These are phyloP conservation scores for Gonocerus acuteangulatus DNA, from an alignment of 2,888 invertebrate species.

Conservation along the genomic window DNA sequence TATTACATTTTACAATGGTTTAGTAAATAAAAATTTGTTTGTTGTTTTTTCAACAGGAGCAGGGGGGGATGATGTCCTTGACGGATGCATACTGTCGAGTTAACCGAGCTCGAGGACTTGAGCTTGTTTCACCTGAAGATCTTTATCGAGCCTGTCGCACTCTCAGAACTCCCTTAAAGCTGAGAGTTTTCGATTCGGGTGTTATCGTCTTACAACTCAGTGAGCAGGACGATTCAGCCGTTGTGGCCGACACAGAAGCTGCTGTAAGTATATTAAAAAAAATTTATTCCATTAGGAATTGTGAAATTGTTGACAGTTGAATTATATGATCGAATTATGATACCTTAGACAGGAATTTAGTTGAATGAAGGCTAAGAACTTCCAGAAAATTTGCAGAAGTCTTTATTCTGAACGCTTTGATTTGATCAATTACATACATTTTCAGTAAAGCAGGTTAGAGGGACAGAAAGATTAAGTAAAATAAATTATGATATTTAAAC, in stretches of 20 bases:
- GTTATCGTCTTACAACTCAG: constrained; percentile 85
- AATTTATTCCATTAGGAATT: no score
- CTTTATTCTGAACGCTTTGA: no score
- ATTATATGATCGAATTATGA: no score
- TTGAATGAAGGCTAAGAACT: no score
- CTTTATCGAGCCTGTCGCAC: constrained; percentile 78
- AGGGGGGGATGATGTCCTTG: constrained; percentile 92
- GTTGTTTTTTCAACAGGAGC: constrained; percentile 52
- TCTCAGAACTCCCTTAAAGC: constrained; percentile 59
- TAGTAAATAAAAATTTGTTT: no score
- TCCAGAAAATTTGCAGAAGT: no score
- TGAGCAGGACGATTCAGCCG: constrained; percentile 62
- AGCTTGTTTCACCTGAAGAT: constrained; percentile 94
- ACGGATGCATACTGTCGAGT: constrained; percentile 95
- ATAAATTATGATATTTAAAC: no score
- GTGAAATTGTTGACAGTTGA: no score
- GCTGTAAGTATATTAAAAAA: neutral
- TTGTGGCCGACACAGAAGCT: constrained; percentile 45
- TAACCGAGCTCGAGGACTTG: constrained; percentile 91
- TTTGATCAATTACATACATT: no score
- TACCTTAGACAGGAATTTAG: no score
- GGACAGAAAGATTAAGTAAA: no score
- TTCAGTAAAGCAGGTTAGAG: no score
- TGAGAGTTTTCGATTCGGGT: constrained; percentile 86
- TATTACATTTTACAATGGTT: neutral